phyloP scores from a whole-genome alignment of 2,797 vertebrate species.

The Masticophis lateralis region DNA sequence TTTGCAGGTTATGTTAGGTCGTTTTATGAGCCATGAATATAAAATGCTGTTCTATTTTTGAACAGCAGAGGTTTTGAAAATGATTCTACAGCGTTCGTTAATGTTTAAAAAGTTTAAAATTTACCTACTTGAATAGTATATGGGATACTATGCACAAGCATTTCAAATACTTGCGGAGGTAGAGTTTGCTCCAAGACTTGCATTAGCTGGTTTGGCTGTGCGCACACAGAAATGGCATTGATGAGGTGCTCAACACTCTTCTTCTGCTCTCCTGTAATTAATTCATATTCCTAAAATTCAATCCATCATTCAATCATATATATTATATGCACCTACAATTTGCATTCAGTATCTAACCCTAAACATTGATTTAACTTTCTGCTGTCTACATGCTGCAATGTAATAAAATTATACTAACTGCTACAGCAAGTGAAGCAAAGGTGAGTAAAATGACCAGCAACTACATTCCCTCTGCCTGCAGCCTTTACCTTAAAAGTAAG shows the following conservation, averaged over 20 bases:
- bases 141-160: constrained; percentile 58
- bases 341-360: not conserved
- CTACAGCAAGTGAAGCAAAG: not conserved
- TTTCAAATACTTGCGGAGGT: constrained; percentile 58
- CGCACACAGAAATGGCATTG: constrained; percentile 50
- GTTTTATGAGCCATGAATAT: not conserved
- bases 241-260: constrained; percentile 56
- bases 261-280: constrained; percentile 53
- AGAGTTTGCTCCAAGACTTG: constrained; percentile 55
- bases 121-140: constrained; percentile 55
- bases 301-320: not conserved
- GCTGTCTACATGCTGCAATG: not conserved
- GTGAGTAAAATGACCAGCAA: not conserved
- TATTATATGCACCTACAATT: not conserved
- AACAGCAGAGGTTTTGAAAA: not conserved
- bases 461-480: no score
- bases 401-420: not conserved
- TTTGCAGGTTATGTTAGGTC: not conserved
- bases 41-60: not conserved
- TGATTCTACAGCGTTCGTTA: not conserved
- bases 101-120: not conserved
- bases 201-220: constrained; percentile 52
- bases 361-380: not conserved
- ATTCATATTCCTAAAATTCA: constrained; percentile 7
- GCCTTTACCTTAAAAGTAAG: not conserved